Conservation (phyloP, 2,888 invertebrate species). For the Lithophane socia region DNA sequence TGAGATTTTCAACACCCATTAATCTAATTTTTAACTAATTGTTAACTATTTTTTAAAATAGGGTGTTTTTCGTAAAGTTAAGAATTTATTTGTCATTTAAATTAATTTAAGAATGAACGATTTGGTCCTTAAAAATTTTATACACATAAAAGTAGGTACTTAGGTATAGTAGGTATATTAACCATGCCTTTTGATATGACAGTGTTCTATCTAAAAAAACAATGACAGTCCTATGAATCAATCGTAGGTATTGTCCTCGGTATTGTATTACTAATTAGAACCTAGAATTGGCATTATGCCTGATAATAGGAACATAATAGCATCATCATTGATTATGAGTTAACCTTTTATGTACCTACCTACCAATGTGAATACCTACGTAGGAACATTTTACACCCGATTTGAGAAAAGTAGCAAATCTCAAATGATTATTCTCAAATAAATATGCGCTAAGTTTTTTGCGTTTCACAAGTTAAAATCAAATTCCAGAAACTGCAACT, state of each 20-base stretch:
- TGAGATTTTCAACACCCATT: neutral
- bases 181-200: neutral
- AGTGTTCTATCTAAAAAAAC: neutral
- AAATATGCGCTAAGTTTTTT: too few relatives aligned
- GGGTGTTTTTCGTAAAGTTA: too few relatives aligned
- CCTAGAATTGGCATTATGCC: conserved; percentile 12
- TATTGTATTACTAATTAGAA: conserved; percentile 24
- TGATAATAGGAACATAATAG: conserved; percentile 2
- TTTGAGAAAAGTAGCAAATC: too few relatives aligned
- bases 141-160: neutral
- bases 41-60: too few relatives aligned
- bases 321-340: neutral
- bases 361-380: neutral
- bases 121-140: neutral
- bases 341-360: too few relatives aligned
- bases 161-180: neutral
- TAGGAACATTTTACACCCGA: too few relatives aligned
- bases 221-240: conserved; percentile 5
- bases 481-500: too few relatives aligned
- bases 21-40: too few relatives aligned
- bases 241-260: conserved; percentile 18
- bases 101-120: too few relatives aligned
- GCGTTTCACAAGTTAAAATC: too few relatives aligned
- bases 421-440: too few relatives aligned
- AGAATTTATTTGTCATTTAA: too few relatives aligned